These are phyloP conservation scores for Podarcis cretensis DNA, from an alignment of 2,113 vertebrate species.

Conservation along the genomic window DNA sequence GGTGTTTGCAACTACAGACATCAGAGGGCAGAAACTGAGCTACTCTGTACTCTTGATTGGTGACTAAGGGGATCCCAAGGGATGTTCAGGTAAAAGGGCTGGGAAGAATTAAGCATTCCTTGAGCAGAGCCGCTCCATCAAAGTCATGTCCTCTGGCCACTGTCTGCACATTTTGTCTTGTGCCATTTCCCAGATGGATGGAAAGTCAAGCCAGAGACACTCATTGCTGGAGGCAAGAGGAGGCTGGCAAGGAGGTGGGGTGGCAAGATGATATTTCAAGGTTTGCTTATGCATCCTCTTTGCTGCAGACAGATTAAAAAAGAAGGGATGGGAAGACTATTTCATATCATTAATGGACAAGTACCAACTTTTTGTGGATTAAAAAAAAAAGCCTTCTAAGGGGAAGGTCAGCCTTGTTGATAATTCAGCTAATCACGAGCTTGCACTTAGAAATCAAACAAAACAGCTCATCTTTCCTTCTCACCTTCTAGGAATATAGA, in stretches of 20 bases:
- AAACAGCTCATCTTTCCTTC: background rate
- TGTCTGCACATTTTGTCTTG: constrained; percentile 13
- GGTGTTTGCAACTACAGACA: background rate
- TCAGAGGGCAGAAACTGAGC: background rate
- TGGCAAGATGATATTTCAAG: background rate
- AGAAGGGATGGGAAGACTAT: background rate
- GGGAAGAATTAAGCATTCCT: background rate
- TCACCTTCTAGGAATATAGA: background rate
- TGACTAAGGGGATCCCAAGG: background rate
- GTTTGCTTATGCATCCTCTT: background rate
- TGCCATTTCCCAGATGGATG: constrained; percentile 42
- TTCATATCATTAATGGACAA: background rate
- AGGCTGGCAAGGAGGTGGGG: background rate
- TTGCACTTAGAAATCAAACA: background rate
- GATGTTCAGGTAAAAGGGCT: background rate
- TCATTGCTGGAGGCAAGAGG: background rate
- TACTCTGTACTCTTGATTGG: background rate
- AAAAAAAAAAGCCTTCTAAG: background rate
- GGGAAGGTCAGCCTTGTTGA: background rate
- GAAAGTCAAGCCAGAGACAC: constrained; percentile 48
- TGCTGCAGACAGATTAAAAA: background rate
- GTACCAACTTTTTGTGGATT: background rate
- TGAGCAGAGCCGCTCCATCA: background rate
- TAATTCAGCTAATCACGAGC: no score
- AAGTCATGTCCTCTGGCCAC: background rate